Evolutionary conservation across 2,113 vertebrate species (phyloP).

Genomic region (Colinus virginianus): DNA sequence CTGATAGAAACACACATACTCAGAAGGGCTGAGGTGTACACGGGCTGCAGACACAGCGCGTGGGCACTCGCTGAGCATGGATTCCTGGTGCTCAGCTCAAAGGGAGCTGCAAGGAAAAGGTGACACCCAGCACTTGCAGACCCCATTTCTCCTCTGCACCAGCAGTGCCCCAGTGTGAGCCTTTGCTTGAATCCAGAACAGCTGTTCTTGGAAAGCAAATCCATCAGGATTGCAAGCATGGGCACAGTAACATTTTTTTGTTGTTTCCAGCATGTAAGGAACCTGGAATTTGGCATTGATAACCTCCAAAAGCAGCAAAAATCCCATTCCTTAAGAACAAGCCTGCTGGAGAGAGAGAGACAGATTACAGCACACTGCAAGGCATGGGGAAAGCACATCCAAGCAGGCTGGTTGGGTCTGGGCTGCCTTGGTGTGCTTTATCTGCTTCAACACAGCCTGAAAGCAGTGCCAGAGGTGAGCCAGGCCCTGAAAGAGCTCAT

Average conservation of each 20-base stretch:
- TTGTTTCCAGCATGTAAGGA: background rate
- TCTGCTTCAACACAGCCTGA: background rate
- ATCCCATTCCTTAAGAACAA: background rate
- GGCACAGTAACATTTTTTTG: background rate
- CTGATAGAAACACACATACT: background rate
- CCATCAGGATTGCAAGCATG: too few species aligned
- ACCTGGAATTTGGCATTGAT: background rate
- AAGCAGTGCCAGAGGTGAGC: background rate
- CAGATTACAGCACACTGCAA: background rate
- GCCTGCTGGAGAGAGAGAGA: accelerated
- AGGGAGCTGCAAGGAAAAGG: background rate
- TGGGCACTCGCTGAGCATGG: accelerated
- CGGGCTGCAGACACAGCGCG: accelerated
- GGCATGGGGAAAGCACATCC: background rate
- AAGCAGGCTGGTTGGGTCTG: background rate
- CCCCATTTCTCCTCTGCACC: background rate
- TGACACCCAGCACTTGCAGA: accelerated
- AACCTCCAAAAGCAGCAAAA: background rate
- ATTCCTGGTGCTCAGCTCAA: background rate
- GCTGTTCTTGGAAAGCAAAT: too few species aligned
- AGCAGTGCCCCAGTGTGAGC: too few species aligned
- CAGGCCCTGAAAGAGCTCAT: background rate
- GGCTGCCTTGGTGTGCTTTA: background rate
- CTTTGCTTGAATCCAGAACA: background rate
- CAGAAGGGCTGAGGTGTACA: background rate